Conservation (phyloP, 2,113 vertebrate genomes). For the Callocephalon fimbriatum region DNA sequence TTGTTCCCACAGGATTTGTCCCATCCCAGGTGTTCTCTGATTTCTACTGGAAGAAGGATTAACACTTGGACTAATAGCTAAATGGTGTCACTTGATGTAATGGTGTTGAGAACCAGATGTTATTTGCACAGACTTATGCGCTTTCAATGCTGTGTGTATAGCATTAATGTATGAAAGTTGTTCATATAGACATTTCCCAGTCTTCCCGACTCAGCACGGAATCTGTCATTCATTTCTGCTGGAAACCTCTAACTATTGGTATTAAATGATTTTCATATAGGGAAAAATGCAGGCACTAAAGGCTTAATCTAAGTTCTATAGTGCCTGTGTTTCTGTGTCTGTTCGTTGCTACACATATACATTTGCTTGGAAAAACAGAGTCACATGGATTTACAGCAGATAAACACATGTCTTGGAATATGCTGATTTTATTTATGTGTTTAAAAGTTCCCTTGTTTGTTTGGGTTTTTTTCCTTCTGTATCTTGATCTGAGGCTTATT, state of each 20-base stretch:
- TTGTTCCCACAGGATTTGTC: neutral
- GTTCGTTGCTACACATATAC: neutral
- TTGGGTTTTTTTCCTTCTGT: neutral
- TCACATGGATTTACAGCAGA: neutral
- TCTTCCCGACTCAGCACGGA: neutral
- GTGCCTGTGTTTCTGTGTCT: neutral
- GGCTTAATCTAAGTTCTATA: neutral
- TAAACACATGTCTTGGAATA: neutral
- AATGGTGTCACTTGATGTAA: conserved; percentile 3
- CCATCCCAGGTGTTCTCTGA: neutral
- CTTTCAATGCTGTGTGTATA: neutral
- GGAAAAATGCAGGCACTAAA: neutral
- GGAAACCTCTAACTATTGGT: neutral
- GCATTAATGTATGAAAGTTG: neutral
- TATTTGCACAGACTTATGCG: neutral
- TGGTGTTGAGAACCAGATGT: conserved; percentile 6
- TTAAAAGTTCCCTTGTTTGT: neutral
- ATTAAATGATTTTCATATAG: neutral
- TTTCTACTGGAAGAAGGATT: conserved; percentile 23
- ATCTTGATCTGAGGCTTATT: neutral
- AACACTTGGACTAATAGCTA: neutral
- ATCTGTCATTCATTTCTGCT: neutral
- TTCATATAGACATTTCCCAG: neutral
- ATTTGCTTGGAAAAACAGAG: neutral
- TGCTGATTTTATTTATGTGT: neutral